A percentile compares a stretch with the other conserved stretches of the same genome.
Evolutionary conservation across 64 coral and sea anemone species (phyloP).

Genomic region (Dendrophyllia cribrosa): DNA sequence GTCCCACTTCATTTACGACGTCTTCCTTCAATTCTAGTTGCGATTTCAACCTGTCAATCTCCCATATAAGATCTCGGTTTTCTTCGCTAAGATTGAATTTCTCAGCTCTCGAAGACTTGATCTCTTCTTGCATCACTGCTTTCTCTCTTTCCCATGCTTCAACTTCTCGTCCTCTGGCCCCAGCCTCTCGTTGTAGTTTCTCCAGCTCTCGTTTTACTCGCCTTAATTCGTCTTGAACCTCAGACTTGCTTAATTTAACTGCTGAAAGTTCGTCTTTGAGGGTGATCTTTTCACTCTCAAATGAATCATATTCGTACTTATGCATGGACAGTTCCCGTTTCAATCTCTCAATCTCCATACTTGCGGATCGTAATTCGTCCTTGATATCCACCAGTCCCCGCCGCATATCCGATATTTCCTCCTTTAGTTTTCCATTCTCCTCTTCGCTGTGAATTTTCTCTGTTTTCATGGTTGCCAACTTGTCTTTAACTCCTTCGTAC

Average conservation of each 20-base stretch:
- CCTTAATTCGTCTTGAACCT: conserved; percentile 31
- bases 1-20: not conserved
- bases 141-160: conserved; percentile 51
- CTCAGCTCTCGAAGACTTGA: conserved; percentile 36
- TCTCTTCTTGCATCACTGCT: conserved; percentile 54
- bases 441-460: conserved; percentile 46
- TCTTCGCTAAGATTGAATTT: conserved; percentile 46
- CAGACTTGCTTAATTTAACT: conserved; percentile 30
- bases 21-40: conserved; percentile 18
- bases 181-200: conserved; percentile 17
- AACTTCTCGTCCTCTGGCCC: conserved; percentile 12
- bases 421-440: conserved; percentile 53
- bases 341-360: conserved; percentile 49
- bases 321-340: conserved; percentile 52
- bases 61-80: conserved; percentile 48
- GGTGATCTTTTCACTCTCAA: conserved; percentile 28
- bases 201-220: conserved; percentile 8
- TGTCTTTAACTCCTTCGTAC: conserved; percentile 65
- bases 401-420: conserved; percentile 26
- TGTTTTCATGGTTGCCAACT: conserved; percentile 39
- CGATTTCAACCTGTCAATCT: conserved; percentile 53
- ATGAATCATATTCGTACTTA: conserved; percentile 30
- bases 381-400: conserved; percentile 6
- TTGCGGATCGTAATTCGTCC: conserved; percentile 22
- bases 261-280: conserved; percentile 54